Conservation (phyloP, 2,888 invertebrate genomes). For the Eupithecia tripunctaria region DNA sequence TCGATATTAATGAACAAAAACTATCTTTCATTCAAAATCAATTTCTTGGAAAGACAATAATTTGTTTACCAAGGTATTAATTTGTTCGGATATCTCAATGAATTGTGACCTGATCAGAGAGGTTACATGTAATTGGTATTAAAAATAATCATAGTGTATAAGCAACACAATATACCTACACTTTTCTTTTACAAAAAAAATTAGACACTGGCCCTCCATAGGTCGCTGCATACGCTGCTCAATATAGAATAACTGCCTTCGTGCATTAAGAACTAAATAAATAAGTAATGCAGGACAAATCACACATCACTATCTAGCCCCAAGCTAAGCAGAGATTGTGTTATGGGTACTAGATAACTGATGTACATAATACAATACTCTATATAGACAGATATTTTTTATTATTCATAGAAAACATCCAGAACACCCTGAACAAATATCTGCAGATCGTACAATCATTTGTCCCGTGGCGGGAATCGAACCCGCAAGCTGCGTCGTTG, state of each 20-base stretch:
- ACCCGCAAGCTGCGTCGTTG: too few relatives aligned
- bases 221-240: conserved; percentile 4
- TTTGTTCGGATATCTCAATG: neutral
- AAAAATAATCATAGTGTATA: neutral
- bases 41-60: neutral
- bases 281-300: neutral
- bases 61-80: neutral
- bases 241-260: neutral
- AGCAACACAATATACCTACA: neutral
- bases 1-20: neutral
- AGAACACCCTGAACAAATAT: too few relatives aligned
- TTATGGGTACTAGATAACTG: too few relatives aligned
- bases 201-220: neutral
- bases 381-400: too few relatives aligned
- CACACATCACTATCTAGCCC: too few relatives aligned
- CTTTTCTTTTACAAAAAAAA: neutral
- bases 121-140: neutral
- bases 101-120: neutral
- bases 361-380: too few relatives aligned
- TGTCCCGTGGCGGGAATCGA: too few relatives aligned
- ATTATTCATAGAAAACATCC: too few relatives aligned
- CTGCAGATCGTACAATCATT: too few relatives aligned
- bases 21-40: neutral
- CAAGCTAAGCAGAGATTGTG: too few relatives aligned
- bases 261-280: too few relatives aligned